Base-by-base conservation (phyloP, 53 echinoderm and acorn worm genomes). In the Arbacia lixula region DNA sequence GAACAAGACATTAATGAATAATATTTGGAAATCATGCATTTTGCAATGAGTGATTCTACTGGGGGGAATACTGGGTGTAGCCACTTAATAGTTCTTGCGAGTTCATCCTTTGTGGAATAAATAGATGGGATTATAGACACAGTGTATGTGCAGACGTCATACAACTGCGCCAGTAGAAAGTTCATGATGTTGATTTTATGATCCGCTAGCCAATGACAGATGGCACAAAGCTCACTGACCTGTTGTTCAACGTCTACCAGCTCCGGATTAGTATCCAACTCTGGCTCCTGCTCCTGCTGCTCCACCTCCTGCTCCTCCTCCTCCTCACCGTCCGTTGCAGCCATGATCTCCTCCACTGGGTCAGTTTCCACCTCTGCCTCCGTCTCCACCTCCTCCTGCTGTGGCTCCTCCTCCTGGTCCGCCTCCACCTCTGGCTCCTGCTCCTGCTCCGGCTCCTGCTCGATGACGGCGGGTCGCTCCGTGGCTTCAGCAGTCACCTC, bases 311-410 rank as follows among this genome's bases (percentile, higher is more conserved):
- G 43, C 28, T 46, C 61, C 17, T 80, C 76, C 9, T 30, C 46
- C 1, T 25, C 64, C 12, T 86, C 86, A 0, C 1, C 69, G 3
- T 58, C 69, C 6, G 71, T 72, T 16, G 79, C 49, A 4, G 63
- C 83, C 77, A 53, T 73, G n/a, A 53, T 32, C 36, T 68, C 84
- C 24, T 52, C 84, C 20, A 84, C 66, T 25, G 83, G 83, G 69
- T 69, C 4, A 11, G 35, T 27, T 74, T 24, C n/a, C 22, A 17
- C 77, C 53, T 60, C 78, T 52, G 28, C 76, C 53, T 73, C 74
- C 28, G 50, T 32, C 31, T 73, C 73, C 8, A 28, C 63, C 60
- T 2, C 60, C 64, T 38, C 39, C 31, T 67, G 46, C 21, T 56
- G 46, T 10, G 46, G 46, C 46, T 46, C 46, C 5, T 57, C 58